Percentiles rank a stretch among this genome's conserved stretches.
Evolutionary conservation across 2,888 invertebrate species (phyloP).

Genomic region (Leptothorax acervorum): DNA sequence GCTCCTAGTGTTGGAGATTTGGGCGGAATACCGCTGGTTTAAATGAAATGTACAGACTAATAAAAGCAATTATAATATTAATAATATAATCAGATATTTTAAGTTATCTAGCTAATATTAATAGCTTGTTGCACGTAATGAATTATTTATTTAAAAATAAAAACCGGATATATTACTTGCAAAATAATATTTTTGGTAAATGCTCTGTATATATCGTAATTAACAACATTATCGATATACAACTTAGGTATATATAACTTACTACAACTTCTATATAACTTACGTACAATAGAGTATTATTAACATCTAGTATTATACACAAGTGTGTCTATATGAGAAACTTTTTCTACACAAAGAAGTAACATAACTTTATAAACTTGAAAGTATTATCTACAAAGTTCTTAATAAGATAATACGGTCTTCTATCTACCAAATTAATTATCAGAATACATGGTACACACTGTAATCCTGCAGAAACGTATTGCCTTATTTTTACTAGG

Average conservation of each 20-base stretch:
- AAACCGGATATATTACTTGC: neutral
- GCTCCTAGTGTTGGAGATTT: neutral
- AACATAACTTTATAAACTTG: neutral
- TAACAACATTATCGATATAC: neutral
- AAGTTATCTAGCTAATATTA: conserved; percentile 1
- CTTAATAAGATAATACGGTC: neutral
- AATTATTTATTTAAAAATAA: neutral
- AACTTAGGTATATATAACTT: too few species aligned
- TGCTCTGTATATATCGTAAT: neutral
- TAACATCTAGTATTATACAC: neutral
- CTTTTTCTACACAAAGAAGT: neutral
- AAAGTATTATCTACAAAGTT: conserved; percentile 15
- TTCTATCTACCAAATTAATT: neutral
- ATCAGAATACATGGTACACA: neutral
- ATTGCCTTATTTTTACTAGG: neutral
- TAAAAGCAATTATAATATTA: neutral
- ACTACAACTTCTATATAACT: too few species aligned
- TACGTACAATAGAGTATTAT: neutral
- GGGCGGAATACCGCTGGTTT: neutral
- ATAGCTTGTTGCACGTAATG: neutral
- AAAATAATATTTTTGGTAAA: neutral
- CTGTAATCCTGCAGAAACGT: neutral
- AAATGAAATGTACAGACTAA: neutral
- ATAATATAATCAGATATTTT: neutral
- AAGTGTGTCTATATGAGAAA: neutral